phyloP scores from a whole-genome alignment of 64 coral and sea anemone species.

The Dendrophyllia cribrosa region DNA sequence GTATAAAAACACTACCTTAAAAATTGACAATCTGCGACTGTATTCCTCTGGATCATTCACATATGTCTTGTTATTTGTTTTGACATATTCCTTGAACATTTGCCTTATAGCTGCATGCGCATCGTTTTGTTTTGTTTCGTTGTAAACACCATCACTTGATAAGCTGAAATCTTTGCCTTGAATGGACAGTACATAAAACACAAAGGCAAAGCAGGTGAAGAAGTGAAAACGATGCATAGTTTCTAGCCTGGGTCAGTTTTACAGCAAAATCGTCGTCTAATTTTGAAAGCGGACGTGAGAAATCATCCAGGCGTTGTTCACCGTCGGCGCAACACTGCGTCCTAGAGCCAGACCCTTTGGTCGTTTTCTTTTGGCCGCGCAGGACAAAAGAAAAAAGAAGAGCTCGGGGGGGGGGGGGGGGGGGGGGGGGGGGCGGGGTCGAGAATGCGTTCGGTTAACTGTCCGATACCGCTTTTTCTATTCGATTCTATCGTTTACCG shows the following conservation, averaged over 20 bases:
- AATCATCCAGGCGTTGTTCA: not conserved
- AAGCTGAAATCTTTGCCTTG: not conserved
- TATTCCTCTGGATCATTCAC: slow-evolving; percentile 69
- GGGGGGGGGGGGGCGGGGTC: no score
- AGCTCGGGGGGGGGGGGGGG: no score
- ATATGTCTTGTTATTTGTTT: slow-evolving; percentile 64
- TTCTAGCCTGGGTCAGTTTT: not conserved
- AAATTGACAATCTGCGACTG: slow-evolving; percentile 51
- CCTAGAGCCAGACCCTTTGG: no score
- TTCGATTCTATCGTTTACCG: no score
- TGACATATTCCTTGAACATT: slow-evolving; percentile 67
- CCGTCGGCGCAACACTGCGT: no score
- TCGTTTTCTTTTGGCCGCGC: no score
- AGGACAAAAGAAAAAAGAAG: no score
- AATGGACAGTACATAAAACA: not conserved
- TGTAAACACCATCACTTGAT: not conserved
- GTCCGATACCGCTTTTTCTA: no score
- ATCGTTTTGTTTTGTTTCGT: not conserved
- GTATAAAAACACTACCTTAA: slow-evolving; percentile 51
- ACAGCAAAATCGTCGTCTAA: not conserved
- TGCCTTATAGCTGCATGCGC: not conserved
- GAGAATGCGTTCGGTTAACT: no score
- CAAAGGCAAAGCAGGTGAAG: not conserved
- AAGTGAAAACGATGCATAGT: not conserved
- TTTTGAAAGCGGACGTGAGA: not conserved